These are phyloP conservation scores for Cathartes aura DNA, from an alignment of 2,113 vertebrate species.

Conservation along the genomic window DNA sequence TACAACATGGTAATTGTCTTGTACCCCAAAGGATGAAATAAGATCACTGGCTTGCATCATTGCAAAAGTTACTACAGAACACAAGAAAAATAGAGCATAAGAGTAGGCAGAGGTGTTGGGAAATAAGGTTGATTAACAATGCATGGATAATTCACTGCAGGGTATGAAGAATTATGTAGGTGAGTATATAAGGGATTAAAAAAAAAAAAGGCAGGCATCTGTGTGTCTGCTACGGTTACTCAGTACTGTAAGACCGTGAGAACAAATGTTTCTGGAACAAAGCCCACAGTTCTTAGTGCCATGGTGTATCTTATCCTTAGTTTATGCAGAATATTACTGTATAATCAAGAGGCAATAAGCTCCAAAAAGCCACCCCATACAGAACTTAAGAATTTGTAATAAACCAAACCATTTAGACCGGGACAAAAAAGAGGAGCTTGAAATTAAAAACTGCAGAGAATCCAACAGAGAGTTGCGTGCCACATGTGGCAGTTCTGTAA, in stretches of 20 bases:
- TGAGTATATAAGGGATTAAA: background rate
- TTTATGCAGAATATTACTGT: background rate
- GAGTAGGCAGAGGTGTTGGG: constrained; percentile 2
- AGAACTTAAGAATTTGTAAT: background rate
- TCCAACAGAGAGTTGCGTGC: background rate
- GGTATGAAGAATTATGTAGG: background rate
- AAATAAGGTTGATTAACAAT: background rate
- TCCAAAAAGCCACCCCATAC: background rate
- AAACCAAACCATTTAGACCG: background rate
- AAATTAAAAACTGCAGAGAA: background rate
- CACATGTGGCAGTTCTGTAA: background rate
- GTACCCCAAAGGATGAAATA: background rate
- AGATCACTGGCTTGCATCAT: background rate
- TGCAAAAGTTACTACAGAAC: background rate
- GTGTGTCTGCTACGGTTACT: background rate
- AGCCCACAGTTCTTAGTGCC: background rate
- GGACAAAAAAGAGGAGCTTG: background rate
- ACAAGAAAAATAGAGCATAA: background rate
- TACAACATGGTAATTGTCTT: background rate
- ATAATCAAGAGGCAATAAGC: background rate
- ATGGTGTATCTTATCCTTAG: background rate
- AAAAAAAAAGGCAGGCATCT: background rate
- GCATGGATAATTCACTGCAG: background rate
- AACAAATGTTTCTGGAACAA: background rate
- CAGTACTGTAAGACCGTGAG: background rate